Conservation (phyloP, 2,113 vertebrate genomes). For the Tapirus terrestris region DNA sequence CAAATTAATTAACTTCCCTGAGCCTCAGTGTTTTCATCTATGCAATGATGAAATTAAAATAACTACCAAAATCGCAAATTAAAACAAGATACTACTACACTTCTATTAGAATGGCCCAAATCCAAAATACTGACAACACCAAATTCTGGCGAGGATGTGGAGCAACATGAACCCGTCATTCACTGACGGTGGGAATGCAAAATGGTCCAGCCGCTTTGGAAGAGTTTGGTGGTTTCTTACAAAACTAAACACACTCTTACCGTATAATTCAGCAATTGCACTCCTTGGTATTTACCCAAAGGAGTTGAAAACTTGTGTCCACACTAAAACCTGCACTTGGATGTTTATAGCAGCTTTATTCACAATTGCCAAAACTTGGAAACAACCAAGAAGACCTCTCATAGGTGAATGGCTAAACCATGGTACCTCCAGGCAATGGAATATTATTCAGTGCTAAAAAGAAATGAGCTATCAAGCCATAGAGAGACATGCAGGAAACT, state of each 20-base stretch:
- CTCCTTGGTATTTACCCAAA: not conserved
- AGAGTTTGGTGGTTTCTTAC: not conserved
- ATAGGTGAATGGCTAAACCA: not conserved
- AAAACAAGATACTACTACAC: not conserved
- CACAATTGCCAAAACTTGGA: not conserved
- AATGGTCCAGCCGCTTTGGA: not conserved
- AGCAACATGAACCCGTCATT: not conserved
- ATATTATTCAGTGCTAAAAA: constrained; percentile 5
- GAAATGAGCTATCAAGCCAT: not conserved
- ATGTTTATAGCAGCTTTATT: not conserved
- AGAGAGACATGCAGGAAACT: not conserved
- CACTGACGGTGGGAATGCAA: not conserved
- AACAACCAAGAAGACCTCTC: not conserved
- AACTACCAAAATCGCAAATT: constrained; percentile 8
- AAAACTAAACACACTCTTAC: not conserved
- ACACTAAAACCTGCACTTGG: not conserved
- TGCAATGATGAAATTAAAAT: constrained; percentile 2
- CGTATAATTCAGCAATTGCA: not conserved
- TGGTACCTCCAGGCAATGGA: not conserved
- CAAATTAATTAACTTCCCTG: constrained; percentile 20
- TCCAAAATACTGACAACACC: not conserved
- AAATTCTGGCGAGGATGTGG: not conserved
- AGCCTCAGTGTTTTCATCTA: not conserved
- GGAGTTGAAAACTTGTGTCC: not conserved
- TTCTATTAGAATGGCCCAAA: not conserved